phyloP scores from a whole-genome alignment of 2,113 vertebrate genomes.

The Proterorhinus semilunaris region DNA sequence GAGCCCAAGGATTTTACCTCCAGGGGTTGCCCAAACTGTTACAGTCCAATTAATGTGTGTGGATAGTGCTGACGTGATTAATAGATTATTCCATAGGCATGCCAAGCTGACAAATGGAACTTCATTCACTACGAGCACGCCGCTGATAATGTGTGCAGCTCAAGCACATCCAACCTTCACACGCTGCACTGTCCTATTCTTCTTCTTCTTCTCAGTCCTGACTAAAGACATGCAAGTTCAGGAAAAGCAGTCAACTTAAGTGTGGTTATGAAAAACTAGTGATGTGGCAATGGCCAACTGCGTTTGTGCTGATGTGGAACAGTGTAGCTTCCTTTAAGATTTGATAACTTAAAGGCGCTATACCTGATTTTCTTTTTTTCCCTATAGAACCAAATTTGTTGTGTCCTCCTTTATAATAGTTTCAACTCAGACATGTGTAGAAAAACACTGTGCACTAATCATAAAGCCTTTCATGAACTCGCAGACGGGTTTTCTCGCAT shows the following conservation, averaged over 20 bases:
- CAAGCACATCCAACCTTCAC: conserved; percentile 57
- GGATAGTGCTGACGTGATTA: conserved; percentile 66
- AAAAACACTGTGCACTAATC: too few species aligned
- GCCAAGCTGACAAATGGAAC: conserved; percentile 58
- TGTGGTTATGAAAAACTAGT: conserved; percentile 40
- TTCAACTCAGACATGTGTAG: too few species aligned
- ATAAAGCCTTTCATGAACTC: too few species aligned
- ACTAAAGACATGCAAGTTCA: conserved; percentile 57
- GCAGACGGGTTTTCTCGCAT: too few species aligned
- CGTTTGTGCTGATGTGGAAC: neutral
- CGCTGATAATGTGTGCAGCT: conserved; percentile 55
- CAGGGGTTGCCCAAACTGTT: conserved; percentile 42
- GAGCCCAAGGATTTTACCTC: conserved; percentile 24
- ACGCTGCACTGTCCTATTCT: conserved; percentile 20
- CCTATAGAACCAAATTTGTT: too few species aligned
- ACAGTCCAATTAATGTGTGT: conserved; percentile 74
- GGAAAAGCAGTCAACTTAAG: conserved; percentile 28
- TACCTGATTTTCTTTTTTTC: too few species aligned
- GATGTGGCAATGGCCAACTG: too few species aligned
- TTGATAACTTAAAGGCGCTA: too few species aligned
- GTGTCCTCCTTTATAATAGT: too few species aligned
- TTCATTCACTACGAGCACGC: conserved; percentile 52
- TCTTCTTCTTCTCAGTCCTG: conserved; percentile 39
- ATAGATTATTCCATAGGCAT: conserved; percentile 51
- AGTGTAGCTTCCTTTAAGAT: too few species aligned